Base-by-base conservation (phyloP, 2,797 vertebrate species). In the Neosalanx taihuensis region DNA sequence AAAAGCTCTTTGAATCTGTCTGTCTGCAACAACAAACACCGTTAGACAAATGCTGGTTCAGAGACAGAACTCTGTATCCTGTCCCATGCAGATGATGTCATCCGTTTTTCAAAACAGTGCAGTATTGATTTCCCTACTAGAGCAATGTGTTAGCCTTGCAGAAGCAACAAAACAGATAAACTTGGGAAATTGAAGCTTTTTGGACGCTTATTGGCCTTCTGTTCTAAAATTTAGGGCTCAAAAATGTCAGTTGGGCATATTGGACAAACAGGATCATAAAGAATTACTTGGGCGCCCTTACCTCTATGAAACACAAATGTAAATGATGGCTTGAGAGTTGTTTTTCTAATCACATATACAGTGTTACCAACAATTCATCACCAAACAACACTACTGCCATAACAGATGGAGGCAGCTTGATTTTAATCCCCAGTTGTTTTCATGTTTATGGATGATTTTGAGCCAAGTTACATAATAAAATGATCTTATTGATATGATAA, bases 401-500 rank as follows among this genome's bases (percentile, higher is more conserved):
- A 30, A 7, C 26, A 35, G 46, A 33, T 56, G 66, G 3, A n/a
- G 10, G 29, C n/a, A 3, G 17, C 17, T 31, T 56, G 49, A 30
- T 68, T 23, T 33, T 6, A 20, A 51, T 68, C 60, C 17, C 12
- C 51, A 20, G 62, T 72, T 64, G 0, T 29, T 59, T 61, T 73
- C 41, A 69, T 70, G 63, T 75, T 73, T 70, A 80, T 80, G 80
- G 35, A 71, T 77, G 63, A 61, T 46, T 29, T 66, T 57, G 17
- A 56, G 51, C 51, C 51, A 56, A 56, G 51, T 5, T 56, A n/a
- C 51, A n/a, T 17, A 56, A 56, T 56, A 59, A 65, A 62, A 73
- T 65, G 58, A 72, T 37, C 26, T 26, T 57, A 53, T 49, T 26
- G 59, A 79, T 75, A 75, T 76, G 79, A 66, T 81, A 84, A 84